These are phyloP conservation scores for Blomia tropicalis DNA, from an alignment of 2,888 invertebrate species.

Conservation along the genomic window DNA sequence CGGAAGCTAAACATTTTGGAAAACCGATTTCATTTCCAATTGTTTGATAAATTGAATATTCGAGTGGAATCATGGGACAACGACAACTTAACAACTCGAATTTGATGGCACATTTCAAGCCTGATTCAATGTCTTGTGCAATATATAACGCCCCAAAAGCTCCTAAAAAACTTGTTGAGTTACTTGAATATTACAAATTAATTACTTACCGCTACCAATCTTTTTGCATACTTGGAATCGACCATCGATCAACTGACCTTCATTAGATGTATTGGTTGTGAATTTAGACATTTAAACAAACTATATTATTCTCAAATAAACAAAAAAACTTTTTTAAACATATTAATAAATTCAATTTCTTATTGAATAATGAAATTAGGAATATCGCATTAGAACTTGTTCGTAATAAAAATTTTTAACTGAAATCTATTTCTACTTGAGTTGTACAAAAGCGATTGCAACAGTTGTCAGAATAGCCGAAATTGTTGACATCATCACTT, in stretches of 20 bases:
- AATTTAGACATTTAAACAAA: too few relatives aligned
- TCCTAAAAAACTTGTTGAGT: background rate
- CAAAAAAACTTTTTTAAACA: too few relatives aligned
- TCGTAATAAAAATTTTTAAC: too few relatives aligned
- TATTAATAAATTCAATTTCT: too few relatives aligned
- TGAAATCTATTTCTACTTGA: too few relatives aligned
- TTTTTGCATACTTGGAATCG: background rate
- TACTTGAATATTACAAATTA: background rate
- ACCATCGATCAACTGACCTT: constrained; percentile 1
- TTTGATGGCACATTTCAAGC: background rate
- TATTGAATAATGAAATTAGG: too few relatives aligned
- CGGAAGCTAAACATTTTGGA: background rate
- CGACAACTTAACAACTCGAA: background rate
- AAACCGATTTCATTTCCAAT: background rate
- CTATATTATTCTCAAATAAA: too few relatives aligned
- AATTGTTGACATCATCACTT: too few relatives aligned
- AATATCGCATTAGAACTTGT: too few relatives aligned
- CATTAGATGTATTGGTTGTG: background rate
- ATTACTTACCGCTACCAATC: constrained; percentile 3
- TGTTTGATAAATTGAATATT: background rate
- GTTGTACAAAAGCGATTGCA: too few relatives aligned
- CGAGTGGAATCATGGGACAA: background rate
- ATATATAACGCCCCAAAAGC: background rate
- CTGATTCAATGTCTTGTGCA: background rate
- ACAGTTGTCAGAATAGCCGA: too few relatives aligned